Evolutionary conservation across 1,140 invertebrate species (phyloP), one percentile per base, ranked within the genome.

Genomic region (Diabrotica undecimpunctata): DNA sequence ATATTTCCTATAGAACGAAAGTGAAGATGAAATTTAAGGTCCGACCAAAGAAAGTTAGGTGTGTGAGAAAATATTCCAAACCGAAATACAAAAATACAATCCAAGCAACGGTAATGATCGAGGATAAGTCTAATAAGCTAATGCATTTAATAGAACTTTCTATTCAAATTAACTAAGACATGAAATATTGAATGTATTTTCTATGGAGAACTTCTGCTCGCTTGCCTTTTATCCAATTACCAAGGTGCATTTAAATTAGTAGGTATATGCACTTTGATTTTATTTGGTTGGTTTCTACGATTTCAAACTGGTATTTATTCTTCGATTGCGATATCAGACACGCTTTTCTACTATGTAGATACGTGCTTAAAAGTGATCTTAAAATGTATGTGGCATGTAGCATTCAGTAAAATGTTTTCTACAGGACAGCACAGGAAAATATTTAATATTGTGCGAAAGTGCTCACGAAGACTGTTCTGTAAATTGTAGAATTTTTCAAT

Each of bases 101-200:
- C 41, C 41, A n/a, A 46, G 41, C 8, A 46, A 46, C 41, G n/a
- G 41, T 46, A 46, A 46, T 46, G 41, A 46, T 46, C 41, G 8
- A 25, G 41, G 41, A 8, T 10, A 46, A 46, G 41, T 46, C n/a
- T 6, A 46, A 46, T 46, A 46, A 46, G 41, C n/a, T n/a, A 46
- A 46, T 46, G 41, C 41, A 46, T 46, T 46, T 46, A 46, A 46
- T 46, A n/a, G n/a, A 46, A 46, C 41, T 46, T 46, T 46, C 41
- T 46, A 46, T 46, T 46, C n/a, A 46, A 46, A 46, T 46, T 46
- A 46, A 46, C 8, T 46, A 46, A 46, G 41, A 46, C 41, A 46
- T 46, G 41, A 46, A 10, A 46, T 46, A n/a, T 46, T n/a, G 41
- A 46, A 46, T 46, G 41, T 46, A 46, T 46, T 46, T 46, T 46